These are phyloP conservation scores for Bombyx mandarina DNA, from an alignment of 1,140 invertebrate species.

Conservation along the genomic window DNA sequence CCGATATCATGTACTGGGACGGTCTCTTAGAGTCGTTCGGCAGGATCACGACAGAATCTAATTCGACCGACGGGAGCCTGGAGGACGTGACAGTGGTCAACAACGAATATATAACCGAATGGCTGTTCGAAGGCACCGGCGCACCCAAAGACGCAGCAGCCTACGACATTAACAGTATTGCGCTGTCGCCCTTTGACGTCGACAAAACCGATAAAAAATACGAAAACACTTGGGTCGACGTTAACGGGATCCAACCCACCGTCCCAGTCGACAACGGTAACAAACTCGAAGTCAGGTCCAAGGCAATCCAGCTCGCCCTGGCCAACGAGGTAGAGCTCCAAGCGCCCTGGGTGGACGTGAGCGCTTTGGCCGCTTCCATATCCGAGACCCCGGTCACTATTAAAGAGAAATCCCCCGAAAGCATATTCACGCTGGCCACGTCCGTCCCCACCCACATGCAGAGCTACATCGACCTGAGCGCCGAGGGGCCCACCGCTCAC, in stretches of 20 bases:
- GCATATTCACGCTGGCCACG: constrained; percentile 68
- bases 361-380: constrained; percentile 73
- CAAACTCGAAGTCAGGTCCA: constrained; percentile 53
- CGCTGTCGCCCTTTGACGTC: constrained; percentile 32
- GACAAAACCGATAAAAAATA: constrained; percentile 16
- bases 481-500: constrained; percentile 47
- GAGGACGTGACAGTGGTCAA: constrained; percentile 47
- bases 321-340: constrained; percentile 82
- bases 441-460: constrained; percentile 81
- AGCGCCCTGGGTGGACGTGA: constrained; percentile 80
- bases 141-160: constrained; percentile 25
- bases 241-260: constrained; percentile 28
- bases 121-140: constrained; percentile 47
- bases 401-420: constrained; percentile 70
- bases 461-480: constrained; percentile 74
- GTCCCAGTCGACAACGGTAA: constrained; percentile 7
- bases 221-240: constrained; percentile 36
- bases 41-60: constrained; percentile 59
- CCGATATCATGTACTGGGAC: constrained; percentile 54
- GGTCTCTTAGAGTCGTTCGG: constrained; percentile 59
- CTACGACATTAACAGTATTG: constrained; percentile 44
- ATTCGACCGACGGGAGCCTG: constrained; percentile 52
- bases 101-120: constrained; percentile 54
- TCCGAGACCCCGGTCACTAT: constrained; percentile 68
- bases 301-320: constrained; percentile 78